These are phyloP conservation scores for Orthonevra nobilis DNA, from an alignment of 2,888 invertebrate species.

Conservation along the genomic window DNA sequence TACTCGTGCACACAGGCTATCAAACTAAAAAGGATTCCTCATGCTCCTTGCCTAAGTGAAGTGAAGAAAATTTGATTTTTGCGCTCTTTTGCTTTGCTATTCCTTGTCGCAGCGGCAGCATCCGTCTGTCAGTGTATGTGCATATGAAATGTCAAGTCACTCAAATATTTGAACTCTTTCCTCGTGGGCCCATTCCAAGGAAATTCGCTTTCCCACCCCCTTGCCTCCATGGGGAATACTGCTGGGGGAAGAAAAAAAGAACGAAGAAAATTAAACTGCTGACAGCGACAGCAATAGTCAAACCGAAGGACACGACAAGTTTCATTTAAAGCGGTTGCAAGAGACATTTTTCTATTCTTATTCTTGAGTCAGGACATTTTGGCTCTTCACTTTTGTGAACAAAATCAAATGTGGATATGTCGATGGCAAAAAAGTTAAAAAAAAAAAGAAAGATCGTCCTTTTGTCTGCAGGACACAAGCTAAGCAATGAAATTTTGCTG, in stretches of 20 bases:
- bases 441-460: constrained; percentile 29
- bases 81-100: too few relatives aligned
- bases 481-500: constrained; percentile 9
- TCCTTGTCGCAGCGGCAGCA: constrained; percentile 41
- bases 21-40: constrained; percentile 60
- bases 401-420: constrained; percentile 35
- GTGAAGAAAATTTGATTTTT: constrained; percentile 69
- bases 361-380: constrained; percentile 4
- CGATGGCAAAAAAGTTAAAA: too few relatives aligned
- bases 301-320: constrained; percentile 47
- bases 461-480: not conserved
- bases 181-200: not conserved
- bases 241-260: too few relatives aligned
- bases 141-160: constrained; percentile 70
- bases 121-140: constrained; percentile 27
- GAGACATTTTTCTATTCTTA: not conserved
- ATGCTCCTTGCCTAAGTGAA: constrained; percentile 16
- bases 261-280: constrained; percentile 56
- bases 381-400: constrained; percentile 1
- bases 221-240: constrained; percentile 31
- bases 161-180: constrained; percentile 66
- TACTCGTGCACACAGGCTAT: constrained; percentile 34
- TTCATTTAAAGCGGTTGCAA: constrained; percentile 41
- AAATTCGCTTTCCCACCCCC: not conserved
- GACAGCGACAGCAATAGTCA: constrained; percentile 65